Conservation (phyloP, 2,797 vertebrate genomes). For the Falco peregrinus region DNA sequence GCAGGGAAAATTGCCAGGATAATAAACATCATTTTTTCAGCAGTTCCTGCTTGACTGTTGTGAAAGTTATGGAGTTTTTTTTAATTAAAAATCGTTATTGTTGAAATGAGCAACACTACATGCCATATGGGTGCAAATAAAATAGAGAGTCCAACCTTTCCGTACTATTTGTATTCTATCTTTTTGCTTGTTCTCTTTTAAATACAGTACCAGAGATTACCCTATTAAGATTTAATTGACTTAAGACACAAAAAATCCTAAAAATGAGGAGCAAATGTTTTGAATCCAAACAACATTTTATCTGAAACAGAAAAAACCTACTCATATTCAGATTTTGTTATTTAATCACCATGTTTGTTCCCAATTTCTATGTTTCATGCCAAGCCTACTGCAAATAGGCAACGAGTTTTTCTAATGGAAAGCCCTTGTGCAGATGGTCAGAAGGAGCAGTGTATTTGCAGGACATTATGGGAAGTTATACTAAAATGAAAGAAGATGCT, state of each 20-base stretch:
- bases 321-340: neutral
- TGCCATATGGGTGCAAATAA: neutral
- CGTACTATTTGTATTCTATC: neutral
- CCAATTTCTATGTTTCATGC: neutral
- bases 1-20: neutral
- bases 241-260: neutral
- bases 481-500: neutral
- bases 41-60: neutral
- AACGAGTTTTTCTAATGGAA: neutral
- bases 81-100: neutral
- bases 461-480: neutral
- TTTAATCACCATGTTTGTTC: neutral
- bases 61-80: conserved; percentile 5
- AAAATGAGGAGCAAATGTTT: neutral
- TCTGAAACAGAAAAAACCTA: neutral
- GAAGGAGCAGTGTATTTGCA: neutral
- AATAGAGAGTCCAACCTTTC: neutral
- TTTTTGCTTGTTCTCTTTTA: neutral
- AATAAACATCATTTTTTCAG: conserved; percentile 3
- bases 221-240: conserved; percentile 17
- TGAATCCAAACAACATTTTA: neutral
- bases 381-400: neutral
- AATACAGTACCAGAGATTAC: neutral
- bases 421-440: neutral
- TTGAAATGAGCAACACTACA: neutral